phyloP scores from a whole-genome alignment of 2,888 invertebrate genomes.

The Cosmia trapezina region DNA sequence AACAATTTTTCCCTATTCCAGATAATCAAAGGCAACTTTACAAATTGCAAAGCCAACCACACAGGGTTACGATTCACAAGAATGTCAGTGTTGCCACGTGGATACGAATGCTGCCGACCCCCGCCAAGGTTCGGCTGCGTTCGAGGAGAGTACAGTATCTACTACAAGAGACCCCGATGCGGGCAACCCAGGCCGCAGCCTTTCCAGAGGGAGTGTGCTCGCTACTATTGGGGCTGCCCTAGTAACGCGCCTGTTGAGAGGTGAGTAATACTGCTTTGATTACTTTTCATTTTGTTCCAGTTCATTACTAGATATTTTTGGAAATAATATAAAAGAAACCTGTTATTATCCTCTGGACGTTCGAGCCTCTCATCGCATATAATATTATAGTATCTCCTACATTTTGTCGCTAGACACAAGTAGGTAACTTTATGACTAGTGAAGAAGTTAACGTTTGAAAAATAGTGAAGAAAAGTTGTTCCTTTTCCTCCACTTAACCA shows the following conservation, averaged over 20 bases:
- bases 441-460: background rate
- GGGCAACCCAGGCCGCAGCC: slow-evolving; percentile 86
- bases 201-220: slow-evolving; percentile 76
- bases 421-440: background rate
- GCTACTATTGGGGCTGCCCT: slow-evolving; percentile 76
- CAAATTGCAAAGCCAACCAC: slow-evolving; percentile 16
- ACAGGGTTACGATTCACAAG: slow-evolving; percentile 67
- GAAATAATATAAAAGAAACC: background rate
- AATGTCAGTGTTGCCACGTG: slow-evolving; percentile 84
- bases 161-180: slow-evolving; percentile 83
- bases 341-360: background rate
- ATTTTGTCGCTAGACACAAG: background rate
- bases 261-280: slow-evolving; percentile 59
- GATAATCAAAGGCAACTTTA: slow-evolving; percentile 38
- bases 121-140: slow-evolving; percentile 81
- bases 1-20: slow-evolving; percentile 18
- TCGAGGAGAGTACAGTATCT: slow-evolving; percentile 82
- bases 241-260: slow-evolving; percentile 80
- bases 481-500: background rate
- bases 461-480: background rate
- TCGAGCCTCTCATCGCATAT: background rate
- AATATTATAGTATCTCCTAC: background rate
- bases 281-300: too few species aligned
- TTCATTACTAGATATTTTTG: background rate
- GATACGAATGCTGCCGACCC: slow-evolving; percentile 77